Base-by-base conservation (phyloP, 2,888 invertebrate species). In the Spisula subtruncata region DNA sequence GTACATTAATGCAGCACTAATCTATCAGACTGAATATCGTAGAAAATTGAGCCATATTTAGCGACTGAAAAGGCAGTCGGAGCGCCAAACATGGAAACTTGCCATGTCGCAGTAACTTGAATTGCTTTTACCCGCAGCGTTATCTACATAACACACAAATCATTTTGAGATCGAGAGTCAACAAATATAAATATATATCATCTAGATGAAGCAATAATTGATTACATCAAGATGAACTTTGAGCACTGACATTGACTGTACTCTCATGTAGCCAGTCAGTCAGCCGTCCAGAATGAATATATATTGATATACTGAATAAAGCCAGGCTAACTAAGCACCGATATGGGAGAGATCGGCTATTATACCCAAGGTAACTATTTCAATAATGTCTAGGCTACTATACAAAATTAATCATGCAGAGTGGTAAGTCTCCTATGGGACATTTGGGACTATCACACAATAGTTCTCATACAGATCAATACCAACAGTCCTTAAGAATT, bases 331-430 rank as follows among this genome's bases (percentile, higher is more conserved):
- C 51, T 41, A 5, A 75, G 66, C 87, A 54, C 25, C 18, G 10
- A 81, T 48, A 18, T 35, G 60, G 32, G 75, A 75, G n/a, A 83
- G 80, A 83, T 29, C 54, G 8, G 41, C 48, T 25, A 87, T 54
- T 54, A 75, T 83, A 81, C 87, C 83, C 83, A 35, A 79, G 79
- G 54, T 82, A 81, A 81, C 48, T 32, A 81, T 86, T 60, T 41
- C 81, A 48, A 81, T 81, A 81, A 81, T 81, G 81, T 79, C 81
- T 81, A 41, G 20, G 48, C 46, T 66, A 81, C 81, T 66, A 81
- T 82, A 81, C 66, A 81, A 48, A 81, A 86, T 86, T 82, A 86
- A 86, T 86, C 86, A 86, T 81, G 71, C 81, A 71, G 81, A 86
- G 75, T 81, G 86, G 29, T 48, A 0, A 41, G n/a, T 81, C 60